phyloP scores from a whole-genome alignment of 1,140 invertebrate genomes.

The Zaprionus vittiger region DNA sequence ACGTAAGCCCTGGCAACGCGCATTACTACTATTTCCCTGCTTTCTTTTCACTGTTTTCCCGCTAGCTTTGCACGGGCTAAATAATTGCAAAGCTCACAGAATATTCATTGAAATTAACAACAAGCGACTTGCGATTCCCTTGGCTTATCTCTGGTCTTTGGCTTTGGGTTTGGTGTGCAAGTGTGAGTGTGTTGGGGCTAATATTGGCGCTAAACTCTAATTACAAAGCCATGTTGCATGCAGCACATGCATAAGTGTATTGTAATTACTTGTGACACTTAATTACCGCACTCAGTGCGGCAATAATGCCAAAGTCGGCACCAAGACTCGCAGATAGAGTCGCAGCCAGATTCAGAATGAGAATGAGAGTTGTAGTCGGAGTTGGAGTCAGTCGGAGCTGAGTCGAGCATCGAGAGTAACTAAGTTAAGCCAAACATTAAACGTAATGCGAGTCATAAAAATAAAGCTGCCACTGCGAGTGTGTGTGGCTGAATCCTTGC shows the following conservation, averaged over 20 bases:
- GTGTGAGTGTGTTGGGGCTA: constrained; percentile 10
- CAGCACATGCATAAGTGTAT: constrained; percentile 74
- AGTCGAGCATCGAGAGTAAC: constrained; percentile 59
- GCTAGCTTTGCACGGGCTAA: constrained; percentile 32
- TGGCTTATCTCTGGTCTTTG: constrained; percentile 25
- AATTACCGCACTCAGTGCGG: constrained; percentile 72
- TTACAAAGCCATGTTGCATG: constrained; percentile 73
- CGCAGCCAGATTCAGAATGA: constrained; percentile 23
- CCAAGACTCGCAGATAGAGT: constrained; percentile 35
- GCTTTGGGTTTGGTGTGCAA: constrained; percentile 14
- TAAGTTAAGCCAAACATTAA: constrained; percentile 81
- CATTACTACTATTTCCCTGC: constrained; percentile 1
- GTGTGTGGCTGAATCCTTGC: constrained; percentile 24
- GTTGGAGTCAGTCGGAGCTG: background rate
- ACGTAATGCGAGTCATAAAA: constrained; percentile 77
- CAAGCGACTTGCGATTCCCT: constrained; percentile 14
- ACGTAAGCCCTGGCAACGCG: constrained; percentile 1
- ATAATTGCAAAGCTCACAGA: constrained; percentile 68
- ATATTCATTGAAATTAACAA: constrained; percentile 75
- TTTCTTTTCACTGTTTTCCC: constrained; percentile 21
- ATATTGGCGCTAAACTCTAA: constrained; percentile 75
- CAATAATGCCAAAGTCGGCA: constrained; percentile 40
- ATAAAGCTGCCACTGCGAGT: constrained; percentile 70
- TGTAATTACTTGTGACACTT: constrained; percentile 83
- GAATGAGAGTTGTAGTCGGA: constrained; percentile 20